These are phyloP conservation scores for Incurvaria masculella DNA, from an alignment of 2,888 invertebrate genomes.

Conservation along the genomic window DNA sequence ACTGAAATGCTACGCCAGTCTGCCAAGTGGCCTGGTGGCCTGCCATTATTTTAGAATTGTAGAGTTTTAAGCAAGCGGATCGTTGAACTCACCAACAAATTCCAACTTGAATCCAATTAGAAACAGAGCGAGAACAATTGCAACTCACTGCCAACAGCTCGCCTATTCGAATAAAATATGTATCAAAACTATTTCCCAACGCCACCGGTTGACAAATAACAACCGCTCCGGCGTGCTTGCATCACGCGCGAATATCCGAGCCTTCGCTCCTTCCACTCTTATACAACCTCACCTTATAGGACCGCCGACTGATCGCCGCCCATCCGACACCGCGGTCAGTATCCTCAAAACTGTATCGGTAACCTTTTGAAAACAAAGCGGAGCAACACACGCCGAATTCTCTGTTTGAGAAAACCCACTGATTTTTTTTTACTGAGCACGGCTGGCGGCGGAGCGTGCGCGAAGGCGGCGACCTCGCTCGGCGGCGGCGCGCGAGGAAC, in stretches of 20 bases:
- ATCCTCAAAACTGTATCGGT: neutral
- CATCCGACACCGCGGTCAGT: neutral
- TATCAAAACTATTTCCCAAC: neutral
- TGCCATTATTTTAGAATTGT: too few species aligned
- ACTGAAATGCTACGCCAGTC: too few species aligned
- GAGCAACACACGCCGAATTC: too few species aligned
- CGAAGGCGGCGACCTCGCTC: conserved; percentile 26
- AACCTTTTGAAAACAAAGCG: neutral
- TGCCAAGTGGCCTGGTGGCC: too few species aligned
- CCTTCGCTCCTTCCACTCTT: neutral
- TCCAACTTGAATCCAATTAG: neutral
- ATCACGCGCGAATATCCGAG: neutral
- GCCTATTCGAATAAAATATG: neutral
- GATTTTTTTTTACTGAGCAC: too few species aligned
- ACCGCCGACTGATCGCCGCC: neutral
- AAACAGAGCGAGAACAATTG: neutral
- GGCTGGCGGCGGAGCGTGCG: neutral
- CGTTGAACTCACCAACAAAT: too few species aligned
- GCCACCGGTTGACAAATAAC: neutral
- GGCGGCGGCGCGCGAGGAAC: conserved; percentile 35
- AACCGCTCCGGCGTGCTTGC: neutral
- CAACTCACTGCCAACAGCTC: too few species aligned
- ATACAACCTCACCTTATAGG: neutral
- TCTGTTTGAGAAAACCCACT: neutral
- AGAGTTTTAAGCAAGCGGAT: too few species aligned